Conservation (phyloP, 2,888 invertebrate species). For the Baccha elongata region DNA sequence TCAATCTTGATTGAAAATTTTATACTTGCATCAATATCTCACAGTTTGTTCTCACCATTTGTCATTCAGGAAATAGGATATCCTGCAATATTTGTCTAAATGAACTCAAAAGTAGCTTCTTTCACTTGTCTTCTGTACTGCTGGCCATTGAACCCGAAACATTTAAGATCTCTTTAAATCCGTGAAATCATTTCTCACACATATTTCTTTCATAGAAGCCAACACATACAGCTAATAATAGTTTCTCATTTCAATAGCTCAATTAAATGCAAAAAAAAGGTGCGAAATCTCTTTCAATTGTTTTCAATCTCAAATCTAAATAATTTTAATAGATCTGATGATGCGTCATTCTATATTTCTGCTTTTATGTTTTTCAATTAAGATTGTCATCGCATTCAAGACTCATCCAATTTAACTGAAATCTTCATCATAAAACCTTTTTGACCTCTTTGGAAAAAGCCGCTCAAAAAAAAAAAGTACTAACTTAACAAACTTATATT, state of each 20-base stretch:
- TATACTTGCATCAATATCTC: neutral
- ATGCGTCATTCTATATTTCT: neutral
- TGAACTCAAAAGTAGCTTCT: neutral
- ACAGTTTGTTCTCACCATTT: constrained; percentile 6
- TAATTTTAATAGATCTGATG: constrained; percentile 15
- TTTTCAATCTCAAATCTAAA: constrained; percentile 10
- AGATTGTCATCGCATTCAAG: neutral
- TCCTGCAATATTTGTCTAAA: constrained; percentile 11
- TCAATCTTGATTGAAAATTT: neutral
- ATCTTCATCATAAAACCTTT: constrained; percentile 9
- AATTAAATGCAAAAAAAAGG: constrained; percentile 29
- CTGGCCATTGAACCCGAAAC: constrained; percentile 10
- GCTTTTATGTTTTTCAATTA: neutral
- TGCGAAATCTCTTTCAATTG: constrained; percentile 33
- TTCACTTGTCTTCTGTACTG: neutral
- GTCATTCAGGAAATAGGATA: constrained; percentile 11
- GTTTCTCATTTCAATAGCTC: constrained; percentile 10
- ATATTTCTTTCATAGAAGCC: constrained; percentile 7
- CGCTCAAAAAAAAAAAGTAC: constrained; percentile 46
- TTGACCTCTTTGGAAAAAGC: constrained; percentile 53
- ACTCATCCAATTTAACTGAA: constrained; percentile 29
- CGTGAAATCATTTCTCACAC: neutral
- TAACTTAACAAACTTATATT: constrained; percentile 37
- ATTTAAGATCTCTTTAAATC: neutral
- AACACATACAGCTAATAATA: constrained; percentile 23